A percentile compares a stretch with the other conserved stretches of the same genome.
Evolutionary conservation across 1,140 invertebrate genomes (phyloP).

Genomic region (Calosoma granatense): DNA sequence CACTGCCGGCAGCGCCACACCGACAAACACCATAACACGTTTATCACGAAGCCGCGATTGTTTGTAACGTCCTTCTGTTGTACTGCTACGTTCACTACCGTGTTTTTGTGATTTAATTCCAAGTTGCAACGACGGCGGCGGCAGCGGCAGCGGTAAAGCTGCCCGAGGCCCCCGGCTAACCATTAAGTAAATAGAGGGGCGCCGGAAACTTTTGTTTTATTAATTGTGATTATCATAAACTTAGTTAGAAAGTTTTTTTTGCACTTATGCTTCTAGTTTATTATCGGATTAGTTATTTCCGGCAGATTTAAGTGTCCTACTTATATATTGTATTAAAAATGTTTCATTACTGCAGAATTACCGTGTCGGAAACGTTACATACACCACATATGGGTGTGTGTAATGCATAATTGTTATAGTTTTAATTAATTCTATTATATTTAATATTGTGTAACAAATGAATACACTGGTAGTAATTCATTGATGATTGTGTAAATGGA

Average conservation of each 20-base stretch:
- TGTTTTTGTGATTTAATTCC: not conserved
- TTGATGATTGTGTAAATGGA: too few relatives aligned
- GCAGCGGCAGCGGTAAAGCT: too few relatives aligned
- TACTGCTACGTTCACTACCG: not conserved
- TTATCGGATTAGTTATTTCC: not conserved
- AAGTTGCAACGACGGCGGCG: not conserved
- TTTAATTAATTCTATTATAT: too few relatives aligned
- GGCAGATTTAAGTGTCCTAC: too few relatives aligned
- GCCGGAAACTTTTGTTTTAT: not conserved
- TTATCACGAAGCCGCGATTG: not conserved
- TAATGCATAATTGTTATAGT: too few relatives aligned
- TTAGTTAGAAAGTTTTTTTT: not conserved
- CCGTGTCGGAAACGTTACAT: too few relatives aligned
- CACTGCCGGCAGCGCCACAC: not conserved
- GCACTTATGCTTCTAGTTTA: not conserved
- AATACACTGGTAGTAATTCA: too few relatives aligned
- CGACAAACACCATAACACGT: not conserved
- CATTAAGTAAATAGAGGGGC: not conserved
- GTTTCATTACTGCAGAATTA: too few relatives aligned
- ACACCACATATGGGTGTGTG: too few relatives aligned
- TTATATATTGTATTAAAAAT: too few relatives aligned
- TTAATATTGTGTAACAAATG: too few relatives aligned
- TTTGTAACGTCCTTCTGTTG: not conserved
- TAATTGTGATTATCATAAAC: not conserved
- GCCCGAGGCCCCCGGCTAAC: not conserved